These are phyloP conservation scores for Euphonia xanthogaster DNA, from an alignment of 2,797 vertebrate genomes.

Conservation along the genomic window DNA sequence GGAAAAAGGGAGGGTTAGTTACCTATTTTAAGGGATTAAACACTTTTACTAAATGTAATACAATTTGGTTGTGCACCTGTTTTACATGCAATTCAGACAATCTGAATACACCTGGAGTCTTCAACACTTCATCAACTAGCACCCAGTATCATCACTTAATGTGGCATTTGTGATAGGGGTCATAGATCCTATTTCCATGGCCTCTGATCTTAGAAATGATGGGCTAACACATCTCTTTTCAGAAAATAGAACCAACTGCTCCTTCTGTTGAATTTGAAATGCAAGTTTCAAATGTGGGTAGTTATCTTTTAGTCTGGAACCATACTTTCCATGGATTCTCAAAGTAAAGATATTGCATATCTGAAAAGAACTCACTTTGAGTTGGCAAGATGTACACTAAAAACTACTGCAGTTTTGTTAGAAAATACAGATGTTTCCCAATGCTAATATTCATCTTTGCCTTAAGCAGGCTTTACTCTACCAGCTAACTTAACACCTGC, in stretches of 20 bases:
- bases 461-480: background rate
- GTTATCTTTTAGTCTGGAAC: background rate
- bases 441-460: background rate
- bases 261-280: background rate
- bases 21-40: background rate
- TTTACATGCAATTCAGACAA: background rate
- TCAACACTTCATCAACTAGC: background rate
- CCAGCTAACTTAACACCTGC: background rate
- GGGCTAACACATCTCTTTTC: background rate
- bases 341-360: background rate
- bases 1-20: background rate
- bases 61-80: background rate
- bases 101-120: background rate
- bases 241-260: background rate
- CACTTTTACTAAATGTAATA: background rate
- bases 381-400: background rate
- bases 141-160: background rate
- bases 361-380: background rate
- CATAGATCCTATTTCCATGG: background rate
- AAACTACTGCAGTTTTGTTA: background rate
- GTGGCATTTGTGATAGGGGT: background rate
- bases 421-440: background rate
- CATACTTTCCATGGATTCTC: background rate
- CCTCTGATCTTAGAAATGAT: background rate
- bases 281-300: background rate